Conservation (phyloP, 2,888 invertebrate genomes). For the Hofmannophila pseudospretella region DNA sequence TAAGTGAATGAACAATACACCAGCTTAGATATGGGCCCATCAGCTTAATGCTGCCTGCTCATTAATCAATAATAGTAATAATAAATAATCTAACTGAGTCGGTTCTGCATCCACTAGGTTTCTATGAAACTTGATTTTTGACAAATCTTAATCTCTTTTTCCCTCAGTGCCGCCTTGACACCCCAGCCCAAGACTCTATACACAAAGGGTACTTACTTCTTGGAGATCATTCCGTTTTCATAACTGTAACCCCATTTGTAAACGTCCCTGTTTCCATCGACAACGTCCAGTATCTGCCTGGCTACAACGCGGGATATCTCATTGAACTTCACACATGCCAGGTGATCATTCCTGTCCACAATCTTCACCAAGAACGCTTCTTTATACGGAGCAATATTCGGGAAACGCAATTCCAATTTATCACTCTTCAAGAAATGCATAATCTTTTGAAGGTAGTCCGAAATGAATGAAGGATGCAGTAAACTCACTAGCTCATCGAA, state of each 20-base stretch:
- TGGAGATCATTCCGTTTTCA: slow-evolving; percentile 12
- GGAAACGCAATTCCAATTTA: slow-evolving; percentile 21
- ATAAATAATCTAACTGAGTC: not conserved
- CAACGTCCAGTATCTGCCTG: slow-evolving; percentile 17
- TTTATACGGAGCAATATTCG: slow-evolving; percentile 13
- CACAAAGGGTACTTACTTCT: slow-evolving; percentile 24
- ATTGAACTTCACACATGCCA: slow-evolving; percentile 17
- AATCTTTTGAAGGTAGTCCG: slow-evolving; percentile 20
- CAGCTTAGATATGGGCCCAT: no score
- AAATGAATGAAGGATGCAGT: slow-evolving; percentile 14
- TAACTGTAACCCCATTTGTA: slow-evolving; percentile 19
- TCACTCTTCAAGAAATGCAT: slow-evolving; percentile 22
- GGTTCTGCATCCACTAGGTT: no score
- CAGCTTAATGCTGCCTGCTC: no score
- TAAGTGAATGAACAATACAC: no score
- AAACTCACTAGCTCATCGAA: slow-evolving; percentile 13
- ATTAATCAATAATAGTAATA: no score
- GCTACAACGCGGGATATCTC: slow-evolving; percentile 12
- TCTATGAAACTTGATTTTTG: not conserved
- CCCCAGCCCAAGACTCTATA: no score
- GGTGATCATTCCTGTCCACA: slow-evolving; percentile 16
- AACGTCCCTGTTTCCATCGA: slow-evolving; percentile 18
- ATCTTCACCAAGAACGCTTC: slow-evolving; percentile 27
- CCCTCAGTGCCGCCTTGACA: no score
- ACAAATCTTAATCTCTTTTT: no score